Conservation (phyloP, 2,888 invertebrate species). For the Odontomyia ornata region DNA sequence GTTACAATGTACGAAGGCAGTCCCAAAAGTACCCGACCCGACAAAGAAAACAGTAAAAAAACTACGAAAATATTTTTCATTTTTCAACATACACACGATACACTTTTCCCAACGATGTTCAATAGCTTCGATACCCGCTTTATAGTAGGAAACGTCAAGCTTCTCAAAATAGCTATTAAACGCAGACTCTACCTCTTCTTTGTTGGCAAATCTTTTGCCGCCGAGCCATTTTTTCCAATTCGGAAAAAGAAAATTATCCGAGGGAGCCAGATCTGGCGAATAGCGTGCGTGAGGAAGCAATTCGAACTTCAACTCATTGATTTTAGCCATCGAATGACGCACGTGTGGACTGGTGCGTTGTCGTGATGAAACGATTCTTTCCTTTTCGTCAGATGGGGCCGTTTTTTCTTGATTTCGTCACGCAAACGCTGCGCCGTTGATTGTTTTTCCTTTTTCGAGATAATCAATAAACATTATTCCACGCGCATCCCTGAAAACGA, state of each 20-base stretch:
- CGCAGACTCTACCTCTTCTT: neutral
- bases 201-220: neutral
- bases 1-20: too few species aligned
- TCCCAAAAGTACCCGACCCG: too few species aligned
- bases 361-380: neutral
- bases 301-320: neutral
- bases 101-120: constrained; percentile 24
- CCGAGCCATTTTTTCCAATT: neutral
- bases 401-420: constrained; percentile 2
- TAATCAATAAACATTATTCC: too few species aligned
- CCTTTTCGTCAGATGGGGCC: neutral
- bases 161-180: constrained; percentile 5
- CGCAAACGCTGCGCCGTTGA: neutral
- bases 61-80: too few species aligned
- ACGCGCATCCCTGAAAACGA: too few species aligned
- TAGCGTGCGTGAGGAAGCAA: neutral
- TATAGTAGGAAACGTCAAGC: neutral
- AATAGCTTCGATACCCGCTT: constrained; percentile 9
- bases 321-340: neutral
- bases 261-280: neutral
- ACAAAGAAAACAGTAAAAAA: too few species aligned
- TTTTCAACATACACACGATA: neutral
- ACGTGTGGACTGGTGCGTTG: neutral
- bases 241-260: neutral
- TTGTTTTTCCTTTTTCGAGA: neutral